phyloP scores from a whole-genome alignment of 1,140 invertebrate genomes.

The Coptotermes formosanus region DNA sequence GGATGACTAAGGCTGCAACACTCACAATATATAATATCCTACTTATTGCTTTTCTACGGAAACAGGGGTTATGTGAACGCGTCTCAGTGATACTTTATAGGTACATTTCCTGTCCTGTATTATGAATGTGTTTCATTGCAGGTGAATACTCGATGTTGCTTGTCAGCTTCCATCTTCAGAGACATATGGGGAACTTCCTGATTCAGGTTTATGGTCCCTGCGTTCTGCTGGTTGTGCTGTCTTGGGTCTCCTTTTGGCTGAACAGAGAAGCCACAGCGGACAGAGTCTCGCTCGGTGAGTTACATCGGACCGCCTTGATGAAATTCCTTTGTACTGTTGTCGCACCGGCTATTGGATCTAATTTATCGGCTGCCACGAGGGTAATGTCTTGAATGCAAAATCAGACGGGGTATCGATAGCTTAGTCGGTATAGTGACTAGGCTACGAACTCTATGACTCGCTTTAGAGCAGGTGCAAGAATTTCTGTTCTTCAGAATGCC shows the following conservation, averaged over 20 bases:
- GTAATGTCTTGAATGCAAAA: neutral
- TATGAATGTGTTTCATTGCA: constrained; percentile 43
- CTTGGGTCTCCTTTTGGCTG: constrained; percentile 90
- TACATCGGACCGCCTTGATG: neutral
- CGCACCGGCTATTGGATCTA: neutral
- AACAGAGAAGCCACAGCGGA: constrained; percentile 87
- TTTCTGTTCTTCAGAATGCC: too few relatives aligned
- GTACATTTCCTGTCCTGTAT: too few relatives aligned
- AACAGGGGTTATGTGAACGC: too few relatives aligned
- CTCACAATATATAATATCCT: too few relatives aligned
- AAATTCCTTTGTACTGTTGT: neutral
- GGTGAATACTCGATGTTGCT: constrained; percentile 75
- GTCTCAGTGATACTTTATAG: too few relatives aligned
- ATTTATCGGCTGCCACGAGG: neutral
- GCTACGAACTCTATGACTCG: too few relatives aligned
- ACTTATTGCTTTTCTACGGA: too few relatives aligned
- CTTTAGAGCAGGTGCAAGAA: too few relatives aligned
- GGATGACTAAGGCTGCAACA: too few relatives aligned
- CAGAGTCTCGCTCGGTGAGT: constrained; percentile 74
- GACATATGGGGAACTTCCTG: constrained; percentile 84
- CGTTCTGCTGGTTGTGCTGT: constrained; percentile 78
- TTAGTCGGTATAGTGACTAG: too few relatives aligned
- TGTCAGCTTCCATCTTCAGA: constrained; percentile 78
- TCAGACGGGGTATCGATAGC: too few relatives aligned
- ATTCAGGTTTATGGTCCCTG: constrained; percentile 89